Base-by-base conservation (phyloP, 2,113 vertebrate species). In the Pterocles orientalis region DNA sequence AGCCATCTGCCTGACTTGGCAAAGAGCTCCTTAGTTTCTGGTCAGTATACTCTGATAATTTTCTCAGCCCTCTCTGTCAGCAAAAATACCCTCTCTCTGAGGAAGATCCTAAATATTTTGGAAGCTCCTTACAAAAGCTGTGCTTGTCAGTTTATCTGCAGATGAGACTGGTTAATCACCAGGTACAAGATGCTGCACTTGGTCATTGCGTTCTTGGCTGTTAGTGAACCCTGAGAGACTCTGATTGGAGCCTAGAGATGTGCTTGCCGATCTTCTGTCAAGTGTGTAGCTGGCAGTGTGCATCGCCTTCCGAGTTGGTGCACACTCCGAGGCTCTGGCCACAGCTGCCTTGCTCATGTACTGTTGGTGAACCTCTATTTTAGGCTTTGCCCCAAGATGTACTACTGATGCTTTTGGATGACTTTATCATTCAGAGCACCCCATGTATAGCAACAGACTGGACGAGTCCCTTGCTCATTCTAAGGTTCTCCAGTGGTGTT, bases 231-330 rank as follows among this genome's bases (percentile, higher is more conserved):
- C 64, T 68, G 28, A 75, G 39, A 56, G n/a, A 28, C 23, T 47
- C 14, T n/a, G 62, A 54, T 20, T 3, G 17, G 64, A 86, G n/a
- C 47, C 25, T 25, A 23, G 51, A 60, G 57, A 43, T 31, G 12
- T 21, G 34, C 39, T 76, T 66, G 15, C 9, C 0, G 0, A 8
- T 80, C 36, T 50, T 50, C 16, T 64, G 21, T 75, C 65, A 7
- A 2, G 34, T 29, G 25, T 18, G 39, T 39, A 64, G 57, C 65
- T 89, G 82, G 53, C 33, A 57, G 9, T 17, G 34, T 33, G 39
- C 12, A 24, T 66, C 0, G 0, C 54, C 50, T 19, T 88, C 62
- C 23, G 31, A 25, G 20, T 0, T 51, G 50, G 17, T 54, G 50
- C 18, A 25, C 10, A 2, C 16, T 18, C 26, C 34, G n/a, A 86